phyloP scores from a whole-genome alignment of 2,888 invertebrate species.

The Tanytarsus gracilentus region DNA sequence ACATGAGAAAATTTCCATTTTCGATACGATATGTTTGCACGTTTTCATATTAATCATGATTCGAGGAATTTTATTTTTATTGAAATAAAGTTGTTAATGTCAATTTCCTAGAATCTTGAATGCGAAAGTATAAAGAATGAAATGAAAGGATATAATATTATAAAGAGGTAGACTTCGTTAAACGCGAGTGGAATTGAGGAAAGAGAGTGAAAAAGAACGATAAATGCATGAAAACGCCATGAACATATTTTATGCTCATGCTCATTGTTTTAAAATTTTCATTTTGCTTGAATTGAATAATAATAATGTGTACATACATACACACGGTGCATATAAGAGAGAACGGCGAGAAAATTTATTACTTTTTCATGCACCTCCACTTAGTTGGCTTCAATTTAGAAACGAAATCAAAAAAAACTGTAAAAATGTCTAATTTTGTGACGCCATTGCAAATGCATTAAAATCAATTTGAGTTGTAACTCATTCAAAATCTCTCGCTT shows the following conservation, averaged over 20 bases:
- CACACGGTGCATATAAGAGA: background rate
- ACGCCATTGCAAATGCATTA: slow-evolving; percentile 20
- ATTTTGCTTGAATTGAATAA: slow-evolving; percentile 26
- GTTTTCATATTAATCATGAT: slow-evolving; percentile 12
- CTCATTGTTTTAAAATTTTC: slow-evolving; percentile 25
- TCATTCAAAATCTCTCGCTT: too few species aligned
- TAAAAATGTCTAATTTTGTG: slow-evolving; percentile 24
- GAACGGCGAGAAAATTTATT: slow-evolving; percentile 2
- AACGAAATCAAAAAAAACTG: slow-evolving; percentile 6
- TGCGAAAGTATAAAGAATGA: too few species aligned
- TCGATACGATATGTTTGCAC: background rate
- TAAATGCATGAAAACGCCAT: slow-evolving; percentile 27
- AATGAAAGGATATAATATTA: background rate
- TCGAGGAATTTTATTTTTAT: slow-evolving; percentile 8
- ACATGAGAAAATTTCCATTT: background rate
- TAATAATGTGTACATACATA: slow-evolving; percentile 7
- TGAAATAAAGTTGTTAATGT: slow-evolving; percentile 15
- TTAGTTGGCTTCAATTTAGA: slow-evolving; percentile 4
- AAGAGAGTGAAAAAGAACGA: background rate
- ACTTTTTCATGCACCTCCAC: background rate
- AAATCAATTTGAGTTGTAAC: too few species aligned
- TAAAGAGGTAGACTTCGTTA: slow-evolving; percentile 6
- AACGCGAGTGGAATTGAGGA: background rate
- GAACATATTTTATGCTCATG: slow-evolving; percentile 27
- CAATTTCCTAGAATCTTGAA: slow-evolving; percentile 8